phyloP scores from a whole-genome alignment of 1,140 invertebrate genomes.

The Neuroterus valhalla region DNA sequence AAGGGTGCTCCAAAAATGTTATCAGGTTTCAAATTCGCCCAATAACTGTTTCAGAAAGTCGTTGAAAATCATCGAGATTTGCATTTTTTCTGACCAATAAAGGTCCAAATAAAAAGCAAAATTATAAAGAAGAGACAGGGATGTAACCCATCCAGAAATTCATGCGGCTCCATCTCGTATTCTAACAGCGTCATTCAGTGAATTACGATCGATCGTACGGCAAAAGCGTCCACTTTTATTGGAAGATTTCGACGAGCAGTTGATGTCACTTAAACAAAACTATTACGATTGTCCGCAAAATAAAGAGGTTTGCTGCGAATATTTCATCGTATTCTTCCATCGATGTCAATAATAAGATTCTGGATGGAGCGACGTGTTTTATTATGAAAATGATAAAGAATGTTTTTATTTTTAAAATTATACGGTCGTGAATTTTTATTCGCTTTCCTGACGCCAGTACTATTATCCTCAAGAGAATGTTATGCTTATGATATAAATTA shows the following conservation, averaged over 20 bases:
- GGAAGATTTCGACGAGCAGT: neutral
- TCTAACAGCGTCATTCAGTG: constrained; percentile 47
- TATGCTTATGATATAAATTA: too few species aligned
- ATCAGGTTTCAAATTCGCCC: too few species aligned
- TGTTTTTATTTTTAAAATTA: neutral
- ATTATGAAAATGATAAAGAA: constrained; percentile 1
- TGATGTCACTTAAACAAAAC: constrained; percentile 20
- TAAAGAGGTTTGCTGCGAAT: constrained; percentile 4
- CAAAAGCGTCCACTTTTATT: constrained; percentile 19
- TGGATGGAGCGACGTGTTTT: neutral
- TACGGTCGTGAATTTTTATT: neutral
- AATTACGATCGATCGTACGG: constrained; percentile 59
- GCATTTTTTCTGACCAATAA: too few species aligned
- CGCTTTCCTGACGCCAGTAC: too few species aligned
- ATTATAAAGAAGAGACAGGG: neutral
- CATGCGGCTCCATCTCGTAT: constrained; percentile 10
- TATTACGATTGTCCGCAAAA: neutral
- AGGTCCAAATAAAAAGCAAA: neutral
- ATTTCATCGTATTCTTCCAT: neutral
- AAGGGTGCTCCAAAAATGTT: too few species aligned
- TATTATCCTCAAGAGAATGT: too few species aligned
- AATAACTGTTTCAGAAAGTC: too few species aligned
- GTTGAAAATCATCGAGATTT: too few species aligned
- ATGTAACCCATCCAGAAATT: constrained; percentile 42
- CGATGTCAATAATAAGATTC: neutral